Base-by-base conservation (phyloP, 2,797 vertebrate genomes). In the Rhinichthys osculus region DNA sequence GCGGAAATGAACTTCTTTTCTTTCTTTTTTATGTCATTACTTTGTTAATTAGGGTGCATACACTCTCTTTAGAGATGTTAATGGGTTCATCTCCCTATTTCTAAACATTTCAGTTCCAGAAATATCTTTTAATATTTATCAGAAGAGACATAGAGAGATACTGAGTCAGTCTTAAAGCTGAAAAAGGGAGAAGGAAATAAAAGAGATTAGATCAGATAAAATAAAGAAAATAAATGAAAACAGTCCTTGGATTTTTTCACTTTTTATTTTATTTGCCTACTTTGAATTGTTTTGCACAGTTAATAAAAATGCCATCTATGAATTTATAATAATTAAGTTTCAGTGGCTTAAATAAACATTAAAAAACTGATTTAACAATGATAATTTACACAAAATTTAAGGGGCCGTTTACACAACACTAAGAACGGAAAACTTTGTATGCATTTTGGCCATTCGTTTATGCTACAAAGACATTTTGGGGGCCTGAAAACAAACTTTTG, bases 31-130 rank as follows among this genome's bases (percentile, higher is more conserved):
- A 92, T 84, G 90, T 92, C 91, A 89, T 38, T 87, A 80, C 85
- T 89, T 79, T 82, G 78, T 88, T 93, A 94, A 94, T 91, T 93
- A 90, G 90, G 88, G 89, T 85, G 88, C 86, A 90, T 64, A 33
- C 33, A 52, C 83, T 78, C 66, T 85, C 86, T 92, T 91, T 90
- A 87, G 89, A 83, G 85, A 92, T 90, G 88, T 93, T 88, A 91
- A 92, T 90, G 88, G 85, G 81, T 89, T 91, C 89, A 33, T 82
- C 17, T 73, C 78, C 83, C 87, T 83, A 76, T 86, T 78, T 82
- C 79, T 86, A 86, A 89, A 83, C 85, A 71, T 73, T 64, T 87
- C 71, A 74, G 79, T 73, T 85, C 23, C 54, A 84, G 83, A 30
- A 85, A 82, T 73, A 82, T 73, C 54, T 82, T 57, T 19, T 87